These are phyloP conservation scores for Huso huso DNA, from an alignment of 2,797 vertebrate genomes.

Conservation along the genomic window DNA sequence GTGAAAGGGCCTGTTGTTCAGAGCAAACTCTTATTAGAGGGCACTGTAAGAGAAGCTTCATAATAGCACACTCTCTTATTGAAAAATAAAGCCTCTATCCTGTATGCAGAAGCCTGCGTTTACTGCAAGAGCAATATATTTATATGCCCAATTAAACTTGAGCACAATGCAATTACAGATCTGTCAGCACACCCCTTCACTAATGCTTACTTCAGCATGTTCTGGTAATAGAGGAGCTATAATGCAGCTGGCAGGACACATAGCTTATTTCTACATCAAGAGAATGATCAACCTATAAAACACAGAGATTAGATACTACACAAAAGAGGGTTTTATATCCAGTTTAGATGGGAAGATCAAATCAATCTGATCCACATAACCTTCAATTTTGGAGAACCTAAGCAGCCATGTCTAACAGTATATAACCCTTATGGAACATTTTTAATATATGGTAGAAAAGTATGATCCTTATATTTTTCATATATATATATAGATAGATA, in stretches of 20 bases:
- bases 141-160: not conserved
- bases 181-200: not conserved
- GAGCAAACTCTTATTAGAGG: too few species aligned
- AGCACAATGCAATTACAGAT: not conserved
- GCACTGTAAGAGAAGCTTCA: too few species aligned
- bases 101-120: too few species aligned
- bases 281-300: slow-evolving; percentile 6
- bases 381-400: slow-evolving; percentile 47
- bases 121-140: too few species aligned
- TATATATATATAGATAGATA: too few species aligned
- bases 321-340: slow-evolving; percentile 34
- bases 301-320: slow-evolving; percentile 13
- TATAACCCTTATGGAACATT: too few species aligned
- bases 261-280: slow-evolving; percentile 12
- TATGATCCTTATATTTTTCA: too few species aligned
- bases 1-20: too few species aligned
- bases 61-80: too few species aligned
- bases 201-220: slow-evolving; percentile 1
- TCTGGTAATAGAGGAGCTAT: not conserved
- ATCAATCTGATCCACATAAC: slow-evolving; percentile 56
- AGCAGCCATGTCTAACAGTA: slow-evolving; percentile 41
- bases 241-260: not conserved
- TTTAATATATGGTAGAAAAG: too few species aligned
- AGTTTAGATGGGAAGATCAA: slow-evolving; percentile 40
- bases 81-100: too few species aligned